Evolutionary conservation across 2,888 invertebrate species (phyloP), one percentile per base, ranked within the genome.

Genomic region (Lasiommata megera): DNA sequence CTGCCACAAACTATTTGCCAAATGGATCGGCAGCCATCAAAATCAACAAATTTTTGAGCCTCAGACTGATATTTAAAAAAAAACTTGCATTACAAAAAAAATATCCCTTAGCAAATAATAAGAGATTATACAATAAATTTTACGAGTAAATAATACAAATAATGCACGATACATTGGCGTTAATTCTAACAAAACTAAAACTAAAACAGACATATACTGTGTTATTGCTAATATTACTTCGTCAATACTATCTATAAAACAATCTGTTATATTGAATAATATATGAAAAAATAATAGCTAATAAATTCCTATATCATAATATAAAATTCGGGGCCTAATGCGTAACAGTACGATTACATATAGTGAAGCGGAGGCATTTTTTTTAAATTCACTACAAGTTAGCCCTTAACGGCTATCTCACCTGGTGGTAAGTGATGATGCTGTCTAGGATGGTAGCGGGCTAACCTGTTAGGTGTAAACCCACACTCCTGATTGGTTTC

Each of bases 11-110:
- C n/a, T n/a, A n/a, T n/a, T n/a, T n/a, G n/a, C n/a, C n/a, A n/a
- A n/a, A n/a, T n/a, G n/a, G n/a, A n/a, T n/a, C n/a, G n/a, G n/a
- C n/a, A n/a, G n/a, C n/a, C n/a, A n/a, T n/a, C n/a, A n/a, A n/a
- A n/a, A n/a, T n/a, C n/a, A n/a, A n/a, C 31, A 31, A 31, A 6
- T 34, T 54, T 58, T 58, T 58, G 58, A 50, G 58, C 58, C 6
- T 48, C 23, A 29, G 54, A 58, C 58, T 44, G 23, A 18, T 11
- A 34, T 11, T 3, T 3, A 23, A 11, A 3, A 34, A 9, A 34
- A 11, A 6, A 11, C 3, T 11, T 11, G 9, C 1, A 34, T 11
- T 34, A 11, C 34, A 34, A 34, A 34, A 11, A 23, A 34, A 11
- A 11, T 31, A 8, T 31, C 6, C 31, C 7, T 31, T 9, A 1